phyloP scores from a whole-genome alignment of 2,113 vertebrate species.

The Pseudorectes ferrugineus region DNA sequence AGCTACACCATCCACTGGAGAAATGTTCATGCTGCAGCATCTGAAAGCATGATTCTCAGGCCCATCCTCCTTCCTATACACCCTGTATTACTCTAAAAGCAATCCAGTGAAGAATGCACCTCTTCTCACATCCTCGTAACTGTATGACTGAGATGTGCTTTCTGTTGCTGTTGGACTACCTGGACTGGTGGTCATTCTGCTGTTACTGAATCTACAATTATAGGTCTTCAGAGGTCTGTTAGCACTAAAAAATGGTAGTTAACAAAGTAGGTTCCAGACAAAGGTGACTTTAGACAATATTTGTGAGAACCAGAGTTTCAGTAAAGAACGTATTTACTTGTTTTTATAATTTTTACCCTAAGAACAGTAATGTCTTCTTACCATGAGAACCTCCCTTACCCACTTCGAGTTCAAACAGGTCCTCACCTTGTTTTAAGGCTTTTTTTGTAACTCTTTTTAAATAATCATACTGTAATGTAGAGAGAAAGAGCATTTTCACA shows the following conservation, averaged over 20 bases:
- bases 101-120: background rate
- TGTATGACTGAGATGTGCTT: fast-evolving
- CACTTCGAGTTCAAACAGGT: background rate
- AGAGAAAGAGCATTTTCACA: background rate
- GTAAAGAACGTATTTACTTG: background rate
- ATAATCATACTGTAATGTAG: background rate
- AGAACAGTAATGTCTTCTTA: background rate
- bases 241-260: background rate
- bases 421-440: background rate
- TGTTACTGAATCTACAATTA: background rate
- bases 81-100: background rate
- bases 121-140: background rate
- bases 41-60: background rate
- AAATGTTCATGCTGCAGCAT: background rate
- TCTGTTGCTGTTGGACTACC: background rate
- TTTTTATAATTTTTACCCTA: background rate
- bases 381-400: background rate
- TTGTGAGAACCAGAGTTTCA: background rate
- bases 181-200: background rate
- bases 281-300: background rate
- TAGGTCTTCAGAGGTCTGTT: background rate
- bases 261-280: background rate
- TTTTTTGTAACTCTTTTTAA: background rate
- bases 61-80: background rate
- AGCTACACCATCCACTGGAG: background rate